phyloP scores from a whole-genome alignment of 2,888 invertebrate genomes.

The Mimumesa dahlbomi region DNA sequence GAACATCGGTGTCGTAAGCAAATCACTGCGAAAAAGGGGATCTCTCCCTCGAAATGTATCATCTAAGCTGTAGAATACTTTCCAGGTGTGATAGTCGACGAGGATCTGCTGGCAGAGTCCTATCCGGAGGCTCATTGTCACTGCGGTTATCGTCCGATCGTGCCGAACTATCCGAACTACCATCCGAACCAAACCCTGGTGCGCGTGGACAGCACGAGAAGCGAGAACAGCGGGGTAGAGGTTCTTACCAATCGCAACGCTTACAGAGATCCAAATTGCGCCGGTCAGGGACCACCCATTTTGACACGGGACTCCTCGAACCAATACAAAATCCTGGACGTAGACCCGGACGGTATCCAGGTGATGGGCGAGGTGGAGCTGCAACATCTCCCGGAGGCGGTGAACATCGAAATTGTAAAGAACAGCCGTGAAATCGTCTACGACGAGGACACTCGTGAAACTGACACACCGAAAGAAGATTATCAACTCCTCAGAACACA shows the following conservation, averaged over 20 bases:
- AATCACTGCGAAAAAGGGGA: not conserved
- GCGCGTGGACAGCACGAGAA: constrained; percentile 64
- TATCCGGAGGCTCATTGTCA: constrained; percentile 45
- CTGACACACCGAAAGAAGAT: constrained; percentile 50
- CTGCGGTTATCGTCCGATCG: constrained; percentile 33
- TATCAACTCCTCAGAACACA: constrained; percentile 30
- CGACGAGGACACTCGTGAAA: constrained; percentile 60
- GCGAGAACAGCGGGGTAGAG: constrained; percentile 69
- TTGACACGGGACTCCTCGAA: constrained; percentile 9
- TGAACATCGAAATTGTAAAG: constrained; percentile 70
- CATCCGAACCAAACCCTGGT: constrained; percentile 38
- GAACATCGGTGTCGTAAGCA: not conserved
- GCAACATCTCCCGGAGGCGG: constrained; percentile 69
- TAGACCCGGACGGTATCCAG: constrained; percentile 70
- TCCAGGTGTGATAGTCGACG: constrained; percentile 73
- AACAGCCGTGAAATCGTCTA: constrained; percentile 71
- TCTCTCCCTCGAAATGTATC: not conserved
- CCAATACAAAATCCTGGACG: constrained; percentile 62
- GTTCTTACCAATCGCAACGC: constrained; percentile 43
- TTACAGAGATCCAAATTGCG: constrained; percentile 52
- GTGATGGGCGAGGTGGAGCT: constrained; percentile 68
- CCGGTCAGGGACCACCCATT: constrained; percentile 7
- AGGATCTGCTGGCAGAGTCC: constrained; percentile 61
- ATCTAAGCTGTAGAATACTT: constrained; percentile 58
- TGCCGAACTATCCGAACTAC: constrained; percentile 7